Evolutionary conservation across 2,113 vertebrate genomes (phyloP).

Genomic region (Ivindomyrus marchei): DNA sequence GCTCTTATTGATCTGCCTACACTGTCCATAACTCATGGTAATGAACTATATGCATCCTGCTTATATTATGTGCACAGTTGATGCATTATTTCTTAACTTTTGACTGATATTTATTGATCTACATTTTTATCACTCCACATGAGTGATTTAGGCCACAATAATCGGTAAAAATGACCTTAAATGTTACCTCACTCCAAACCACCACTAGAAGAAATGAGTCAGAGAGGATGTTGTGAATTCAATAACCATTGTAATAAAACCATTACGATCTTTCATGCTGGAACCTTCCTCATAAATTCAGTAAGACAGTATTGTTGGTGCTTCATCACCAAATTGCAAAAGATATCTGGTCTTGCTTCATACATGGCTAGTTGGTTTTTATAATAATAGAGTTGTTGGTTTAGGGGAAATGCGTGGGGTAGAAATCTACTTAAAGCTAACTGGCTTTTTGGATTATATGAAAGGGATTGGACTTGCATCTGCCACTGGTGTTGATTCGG

Average conservation of each 20-base stretch:
- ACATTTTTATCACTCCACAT: background rate
- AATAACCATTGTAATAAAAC: background rate
- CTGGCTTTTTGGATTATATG: slow-evolving; percentile 51
- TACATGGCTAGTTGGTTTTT: slow-evolving; percentile 24
- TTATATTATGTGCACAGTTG: background rate
- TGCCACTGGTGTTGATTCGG: slow-evolving; percentile 57
- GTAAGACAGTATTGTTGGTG: background rate
- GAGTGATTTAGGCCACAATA: background rate
- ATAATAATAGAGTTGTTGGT: slow-evolving; percentile 41
- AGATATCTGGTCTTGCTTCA: slow-evolving; percentile 27
- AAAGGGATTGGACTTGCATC: slow-evolving; percentile 61
- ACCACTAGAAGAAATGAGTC: background rate
- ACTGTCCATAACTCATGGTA: background rate
- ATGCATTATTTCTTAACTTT: background rate
- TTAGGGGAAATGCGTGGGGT: slow-evolving; percentile 32
- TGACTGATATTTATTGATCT: background rate
- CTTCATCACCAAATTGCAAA: background rate
- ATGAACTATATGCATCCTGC: too few relatives aligned
- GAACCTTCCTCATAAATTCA: background rate
- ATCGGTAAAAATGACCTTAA: background rate
- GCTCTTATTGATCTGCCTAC: background rate
- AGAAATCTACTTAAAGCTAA: slow-evolving; percentile 50
- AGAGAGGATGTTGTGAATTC: background rate
- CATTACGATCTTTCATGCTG: background rate
- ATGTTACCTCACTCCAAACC: background rate